Base-by-base conservation (phyloP, 2,888 invertebrate species). In the Yponomeuta sedellus region DNA sequence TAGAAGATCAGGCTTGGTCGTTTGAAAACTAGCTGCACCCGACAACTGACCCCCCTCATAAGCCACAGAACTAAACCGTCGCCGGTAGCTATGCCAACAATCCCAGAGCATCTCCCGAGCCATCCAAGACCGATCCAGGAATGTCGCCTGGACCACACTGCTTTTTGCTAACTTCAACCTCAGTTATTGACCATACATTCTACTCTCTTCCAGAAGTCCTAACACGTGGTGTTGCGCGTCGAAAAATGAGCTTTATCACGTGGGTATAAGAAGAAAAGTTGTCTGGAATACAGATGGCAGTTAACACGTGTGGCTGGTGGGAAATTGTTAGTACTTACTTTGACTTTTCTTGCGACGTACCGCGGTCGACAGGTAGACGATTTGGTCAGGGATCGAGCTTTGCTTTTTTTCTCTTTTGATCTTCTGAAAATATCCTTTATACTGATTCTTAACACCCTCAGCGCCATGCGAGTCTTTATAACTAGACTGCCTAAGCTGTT, bases 121-220 rank as follows among this genome's bases (percentile, higher is more conserved):
- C 40, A 10, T 10, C 40, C 22, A 44, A 40, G 20, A 25, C 16
- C 28, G 56, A 16, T 10, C 34, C 20, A 64, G 57, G 89, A 89
- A 88, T 89, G 89, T 77, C 79, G 86, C 75, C 74, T 71, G 73
- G 84, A 83, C 86, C 83, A 83, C 81, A 67, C 71, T 73, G 71
- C 84, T 90, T 90, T 90, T 90, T 90, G 88, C 84, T 73, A 75
- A 76, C 77, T 52, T 77, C 80, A 75, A 73, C 78, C 80, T 72
- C 79, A 75, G 81, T 82, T 87, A 83, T 82, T 86, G 86, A 84
- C 86, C 82, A 85, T 61, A 71, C 67, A 3, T 1, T 3, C 0
- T 0, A 0, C 0, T 0, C 0, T 11, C 8, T 2, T 64, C 67
- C 20, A 10, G n/a, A 58, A 25, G 64, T 56, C 28, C 16, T 62